Evolutionary conservation across 2,797 vertebrate species (phyloP).

Genomic region (Chiloscyllium punctatum): DNA sequence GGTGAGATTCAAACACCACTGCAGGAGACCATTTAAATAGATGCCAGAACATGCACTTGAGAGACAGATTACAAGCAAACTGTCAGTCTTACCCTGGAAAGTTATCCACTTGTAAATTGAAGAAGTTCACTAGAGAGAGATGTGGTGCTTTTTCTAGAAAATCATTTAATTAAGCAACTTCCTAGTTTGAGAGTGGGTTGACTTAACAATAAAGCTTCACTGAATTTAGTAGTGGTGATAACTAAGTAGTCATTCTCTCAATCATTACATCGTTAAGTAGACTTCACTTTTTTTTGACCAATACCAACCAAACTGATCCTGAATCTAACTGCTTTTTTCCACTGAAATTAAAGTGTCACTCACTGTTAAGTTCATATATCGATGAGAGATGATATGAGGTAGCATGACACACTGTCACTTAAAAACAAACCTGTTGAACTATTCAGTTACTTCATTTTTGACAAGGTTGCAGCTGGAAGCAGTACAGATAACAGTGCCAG

Average conservation of each 20-base stretch:
- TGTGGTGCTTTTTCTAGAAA: not conserved
- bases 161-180: not conserved
- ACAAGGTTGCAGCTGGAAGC: not conserved
- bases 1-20: not conserved
- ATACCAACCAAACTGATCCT: not conserved
- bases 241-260: constrained; percentile 6
- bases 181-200: not conserved
- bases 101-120: not conserved
- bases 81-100: not conserved
- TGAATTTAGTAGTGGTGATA: not conserved
- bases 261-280: not conserved
- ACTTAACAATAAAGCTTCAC: not conserved
- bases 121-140: not conserved
- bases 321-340: not conserved
- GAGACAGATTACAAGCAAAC: constrained; percentile 1
- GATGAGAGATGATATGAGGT: not conserved
- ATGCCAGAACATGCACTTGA: not conserved
- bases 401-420: not conserved
- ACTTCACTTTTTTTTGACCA: constrained; percentile 4
- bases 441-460: not conserved
- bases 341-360: constrained; percentile 29
- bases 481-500: not conserved
- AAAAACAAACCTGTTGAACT: not conserved
- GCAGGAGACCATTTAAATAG: constrained; percentile 24
- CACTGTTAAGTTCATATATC: constrained; percentile 6